A percentile compares a stretch with the other conserved stretches of the same genome.
Conservation (phyloP, 2,888 invertebrate genomes). For the Drosophila quasianomalipes region DNA sequence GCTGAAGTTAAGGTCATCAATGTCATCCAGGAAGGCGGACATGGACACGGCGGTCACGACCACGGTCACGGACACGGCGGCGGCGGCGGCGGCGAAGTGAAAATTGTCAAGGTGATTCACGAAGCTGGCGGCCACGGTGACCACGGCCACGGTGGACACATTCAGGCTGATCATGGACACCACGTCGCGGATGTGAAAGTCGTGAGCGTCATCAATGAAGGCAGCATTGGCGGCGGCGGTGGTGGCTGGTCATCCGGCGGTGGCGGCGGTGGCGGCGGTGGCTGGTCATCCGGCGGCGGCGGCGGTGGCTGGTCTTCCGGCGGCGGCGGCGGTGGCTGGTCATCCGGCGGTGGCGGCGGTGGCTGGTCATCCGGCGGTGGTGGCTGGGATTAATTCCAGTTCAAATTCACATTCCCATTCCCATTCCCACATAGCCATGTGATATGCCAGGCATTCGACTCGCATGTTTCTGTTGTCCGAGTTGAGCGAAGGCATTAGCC, state of each 20-base stretch:
- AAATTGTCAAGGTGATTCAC: constrained; percentile 59
- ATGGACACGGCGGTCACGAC: constrained; percentile 5
- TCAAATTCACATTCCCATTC: not conserved
- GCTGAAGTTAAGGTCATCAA: constrained; percentile 29
- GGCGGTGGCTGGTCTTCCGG: constrained; percentile 32
- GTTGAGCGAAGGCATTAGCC: constrained; percentile 66
- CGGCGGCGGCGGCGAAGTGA: constrained; percentile 51
- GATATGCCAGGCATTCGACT: constrained; percentile 54
- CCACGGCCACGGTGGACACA: constrained; percentile 40
- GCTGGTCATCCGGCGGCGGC: constrained; percentile 38
- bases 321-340: constrained; percentile 34
- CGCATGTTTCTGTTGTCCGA: constrained; percentile 70
- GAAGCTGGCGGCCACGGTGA: constrained; percentile 40
- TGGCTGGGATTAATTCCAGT: constrained; percentile 48
- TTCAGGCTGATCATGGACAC: constrained; percentile 31
- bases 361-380: constrained; percentile 42
- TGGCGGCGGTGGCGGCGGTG: constrained; percentile 12
- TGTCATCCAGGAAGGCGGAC: constrained; percentile 26
- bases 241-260: constrained; percentile 31
- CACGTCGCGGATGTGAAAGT: constrained; percentile 48
- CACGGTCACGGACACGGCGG: constrained; percentile 8
- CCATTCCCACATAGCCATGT: constrained; percentile 25
- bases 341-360: constrained; percentile 12
- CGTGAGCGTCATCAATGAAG: constrained; percentile 45
- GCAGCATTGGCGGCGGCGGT: constrained; percentile 28